phyloP scores from a whole-genome alignment of 2,113 vertebrate genomes.

The Pholis gunnellus region DNA sequence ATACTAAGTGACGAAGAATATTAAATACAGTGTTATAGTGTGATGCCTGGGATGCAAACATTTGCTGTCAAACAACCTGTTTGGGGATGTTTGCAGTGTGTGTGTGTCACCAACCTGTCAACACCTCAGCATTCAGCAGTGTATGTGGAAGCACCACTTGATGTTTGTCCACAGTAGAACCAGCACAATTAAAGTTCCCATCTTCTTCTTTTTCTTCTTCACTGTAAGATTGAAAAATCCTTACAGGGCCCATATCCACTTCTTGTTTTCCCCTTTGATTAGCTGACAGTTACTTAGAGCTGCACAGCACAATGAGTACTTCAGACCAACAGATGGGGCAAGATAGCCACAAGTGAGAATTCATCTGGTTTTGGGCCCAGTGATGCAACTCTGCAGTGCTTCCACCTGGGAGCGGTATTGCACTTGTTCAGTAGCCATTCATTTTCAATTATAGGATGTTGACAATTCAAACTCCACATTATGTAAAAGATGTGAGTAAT shows the following conservation, averaged over 20 bases:
- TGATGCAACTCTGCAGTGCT: conserved; percentile 15
- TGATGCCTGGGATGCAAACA: neutral
- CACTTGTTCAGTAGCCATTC: neutral
- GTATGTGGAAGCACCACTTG: neutral
- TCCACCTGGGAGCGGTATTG: conserved; percentile 71
- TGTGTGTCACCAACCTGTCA: neutral
- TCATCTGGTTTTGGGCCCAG: neutral
- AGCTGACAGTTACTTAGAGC: neutral
- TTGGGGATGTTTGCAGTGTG: neutral
- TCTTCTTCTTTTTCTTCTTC: neutral
- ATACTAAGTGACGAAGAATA: neutral
- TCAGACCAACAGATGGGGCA: conserved; percentile 57
- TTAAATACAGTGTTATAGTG: neutral
- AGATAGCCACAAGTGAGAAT: conserved; percentile 9
- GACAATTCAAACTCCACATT: neutral
- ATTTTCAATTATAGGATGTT: neutral
- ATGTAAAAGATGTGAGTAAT: neutral
- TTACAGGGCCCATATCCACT: neutral
- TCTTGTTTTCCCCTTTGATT: neutral
- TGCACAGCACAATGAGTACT: neutral
- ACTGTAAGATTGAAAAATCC: neutral
- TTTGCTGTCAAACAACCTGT: neutral
- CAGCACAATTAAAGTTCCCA: neutral
- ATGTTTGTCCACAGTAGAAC: neutral
- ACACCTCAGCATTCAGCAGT: neutral